Percentiles rank a stretch among this genome's conserved stretches.
Conservation (phyloP, 2,888 invertebrate genomes). For the Athalia rosae region DNA sequence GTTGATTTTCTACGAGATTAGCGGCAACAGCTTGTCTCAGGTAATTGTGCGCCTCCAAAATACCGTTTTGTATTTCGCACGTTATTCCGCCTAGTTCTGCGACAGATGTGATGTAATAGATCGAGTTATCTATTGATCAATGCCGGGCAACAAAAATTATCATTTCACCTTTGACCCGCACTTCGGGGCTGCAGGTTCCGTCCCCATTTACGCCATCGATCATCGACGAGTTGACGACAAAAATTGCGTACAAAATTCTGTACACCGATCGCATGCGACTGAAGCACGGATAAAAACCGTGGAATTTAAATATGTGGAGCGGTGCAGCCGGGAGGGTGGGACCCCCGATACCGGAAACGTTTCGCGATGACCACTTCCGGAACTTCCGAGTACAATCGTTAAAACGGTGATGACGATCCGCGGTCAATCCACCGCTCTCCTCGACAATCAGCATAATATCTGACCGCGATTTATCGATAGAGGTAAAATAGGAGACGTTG, state of each 20-base stretch:
- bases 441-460: background rate
- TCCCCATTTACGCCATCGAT: background rate
- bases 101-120: conserved; percentile 1
- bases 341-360: background rate
- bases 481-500: background rate
- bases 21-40: conserved; percentile 75
- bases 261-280: background rate
- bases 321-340: background rate
- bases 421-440: background rate
- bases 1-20: conserved; percentile 75
- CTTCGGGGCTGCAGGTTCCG: background rate
- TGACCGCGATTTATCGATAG: background rate
- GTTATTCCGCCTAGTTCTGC: conserved; percentile 48
- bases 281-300: background rate
- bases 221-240: background rate
- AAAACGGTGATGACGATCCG: background rate
- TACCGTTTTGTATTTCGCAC: conserved; percentile 49
- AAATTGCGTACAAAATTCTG: background rate
- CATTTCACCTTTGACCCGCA: background rate
- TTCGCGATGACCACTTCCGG: background rate
- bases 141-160: background rate
- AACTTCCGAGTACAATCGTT: background rate
- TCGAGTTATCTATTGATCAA: background rate
- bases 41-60: conserved; percentile 71
- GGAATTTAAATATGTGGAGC: background rate